Conservation (phyloP, 2,113 vertebrate genomes). For the Brachypteracias leptosomus region DNA sequence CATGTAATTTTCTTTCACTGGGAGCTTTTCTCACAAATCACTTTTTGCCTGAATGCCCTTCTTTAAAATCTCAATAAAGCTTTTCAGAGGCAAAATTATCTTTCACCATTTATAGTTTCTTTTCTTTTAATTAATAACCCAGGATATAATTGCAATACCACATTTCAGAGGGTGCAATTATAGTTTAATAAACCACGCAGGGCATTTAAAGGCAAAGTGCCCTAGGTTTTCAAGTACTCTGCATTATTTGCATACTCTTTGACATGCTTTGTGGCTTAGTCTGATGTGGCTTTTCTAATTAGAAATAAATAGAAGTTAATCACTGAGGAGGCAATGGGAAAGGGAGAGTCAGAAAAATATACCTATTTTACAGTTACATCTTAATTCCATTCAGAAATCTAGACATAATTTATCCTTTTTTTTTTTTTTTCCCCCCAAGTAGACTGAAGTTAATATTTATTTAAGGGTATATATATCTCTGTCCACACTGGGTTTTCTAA, state of each 20-base stretch:
- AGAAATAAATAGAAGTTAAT: slow-evolving; percentile 54
- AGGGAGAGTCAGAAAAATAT: background rate
- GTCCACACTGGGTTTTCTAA: background rate
- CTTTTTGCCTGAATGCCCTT: slow-evolving; percentile 8
- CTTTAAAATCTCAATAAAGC: slow-evolving; percentile 16
- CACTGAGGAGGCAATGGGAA: slow-evolving; percentile 16
- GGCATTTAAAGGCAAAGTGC: slow-evolving; percentile 24
- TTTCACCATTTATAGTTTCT: slow-evolving; percentile 12
- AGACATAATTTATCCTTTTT: background rate
- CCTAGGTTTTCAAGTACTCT: slow-evolving; percentile 2
- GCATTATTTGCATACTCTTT: slow-evolving; percentile 36
- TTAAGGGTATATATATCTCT: background rate
- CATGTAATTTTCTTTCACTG: slow-evolving; percentile 5
- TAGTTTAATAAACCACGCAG: slow-evolving; percentile 19
- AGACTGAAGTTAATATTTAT: background rate
- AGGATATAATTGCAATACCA: slow-evolving; percentile 11
- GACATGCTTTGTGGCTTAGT: slow-evolving; percentile 39
- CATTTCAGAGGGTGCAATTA: slow-evolving; percentile 36
- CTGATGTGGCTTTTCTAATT: slow-evolving; percentile 43
- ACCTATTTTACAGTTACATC: background rate
- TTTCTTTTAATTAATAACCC: slow-evolving; percentile 49
- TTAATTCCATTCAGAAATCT: background rate
- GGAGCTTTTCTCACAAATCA: slow-evolving; percentile 25
- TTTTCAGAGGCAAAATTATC: slow-evolving; percentile 34
- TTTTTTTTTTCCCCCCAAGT: rapidly evolving